Evolutionary conservation across 2,113 vertebrate species (phyloP), one percentile per base, ranked within the genome.

Genomic region (Paralichthys olivaceus): DNA sequence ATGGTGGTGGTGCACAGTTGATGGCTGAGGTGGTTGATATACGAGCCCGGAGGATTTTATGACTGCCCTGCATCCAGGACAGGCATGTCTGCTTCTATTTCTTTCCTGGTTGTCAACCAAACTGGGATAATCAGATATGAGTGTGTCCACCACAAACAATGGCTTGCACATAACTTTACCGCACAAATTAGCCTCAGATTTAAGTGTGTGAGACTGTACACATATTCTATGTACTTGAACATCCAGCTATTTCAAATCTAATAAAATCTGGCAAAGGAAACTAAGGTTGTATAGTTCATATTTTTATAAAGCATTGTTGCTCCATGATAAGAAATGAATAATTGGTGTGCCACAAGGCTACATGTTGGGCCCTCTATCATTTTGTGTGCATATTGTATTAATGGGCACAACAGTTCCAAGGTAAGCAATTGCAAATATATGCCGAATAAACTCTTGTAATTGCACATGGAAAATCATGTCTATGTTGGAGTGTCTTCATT

Each of bases 11-110:
- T 69, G 75, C 32, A 69, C 69, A 25, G 78, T 67, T 34, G 81
- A 86, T 53, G 77, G 66, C 76, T 86, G 83, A 80, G 84, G 87
- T 83, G 77, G 84, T 83, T 19, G 84, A 87, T 87, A 92, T 77
- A 71, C 53, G 86, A 91, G 78, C 77, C 72, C 72, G 69, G 51
- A 75, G 74, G 69, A 82, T 86, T 89, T 79, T 64, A 80, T 75
- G 62, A 79, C 77, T 66, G 60, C 59, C 89, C 69, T 85, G 77
- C 78, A 81, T 83, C 80, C 77, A 85, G 85, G 66, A 83, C 77
- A 74, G 63, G 61, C 76, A 71, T 43, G 71, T 89, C 68, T 85
- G 89, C 63, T 72, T 84, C 80, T 80, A 20, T 72, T 79, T 77
- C 69, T 85, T 56, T 67, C 37, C 58, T 76, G 77, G 83, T 86